Evolutionary conservation across 2,113 vertebrate species (phyloP), one percentile per base, ranked within the genome.

Genomic region (Cyanoderma ruficeps): DNA sequence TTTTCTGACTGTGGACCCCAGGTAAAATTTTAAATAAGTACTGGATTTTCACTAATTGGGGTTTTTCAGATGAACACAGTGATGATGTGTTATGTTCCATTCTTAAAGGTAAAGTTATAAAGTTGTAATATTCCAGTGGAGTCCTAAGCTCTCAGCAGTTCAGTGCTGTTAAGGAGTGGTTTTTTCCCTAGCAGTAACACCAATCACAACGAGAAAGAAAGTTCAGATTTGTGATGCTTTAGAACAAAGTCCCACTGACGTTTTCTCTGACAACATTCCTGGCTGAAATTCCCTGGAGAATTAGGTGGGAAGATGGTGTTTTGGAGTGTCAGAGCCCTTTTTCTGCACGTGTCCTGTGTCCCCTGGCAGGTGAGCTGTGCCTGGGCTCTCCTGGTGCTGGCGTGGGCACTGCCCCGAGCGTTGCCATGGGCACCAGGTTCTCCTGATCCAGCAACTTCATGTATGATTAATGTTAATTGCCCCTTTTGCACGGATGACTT

Each of bases 401-500:
- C 41, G 42, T 68, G 93, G 92, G 39, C 55, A 50, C 44, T 57
- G 69, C 86, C 97, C 78, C 72, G 14, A 88, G 87, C 88, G 79
- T 96, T 94, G 68, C 93, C 67, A 65, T 56, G 79, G 94, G 92
- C 95, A 94, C 87, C 84, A 87, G 91, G 80, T 96, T 96, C 90
- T 93, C 95, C 49, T 97, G 88, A 86, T 78, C 93, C 61, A 95
- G 42, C 83, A 97, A 13, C 97, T 96, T 97, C 95, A 97, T 96
- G 60, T 96, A 96, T 97, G 97, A 97, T 98, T 98, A 96, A 98
- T 98, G 95, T 96, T 98, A 97, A 98, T 97, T 98, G 96, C 52
- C 87, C 92, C 93, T 97, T 98, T 97, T 98, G 81, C 96, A 97
- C 96, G 97, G 95, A 49, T 97, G 95, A 61, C 93, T 96, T 89